phyloP scores from a whole-genome alignment of 2,888 invertebrate species.

The Nephrotoma appendiculata region DNA sequence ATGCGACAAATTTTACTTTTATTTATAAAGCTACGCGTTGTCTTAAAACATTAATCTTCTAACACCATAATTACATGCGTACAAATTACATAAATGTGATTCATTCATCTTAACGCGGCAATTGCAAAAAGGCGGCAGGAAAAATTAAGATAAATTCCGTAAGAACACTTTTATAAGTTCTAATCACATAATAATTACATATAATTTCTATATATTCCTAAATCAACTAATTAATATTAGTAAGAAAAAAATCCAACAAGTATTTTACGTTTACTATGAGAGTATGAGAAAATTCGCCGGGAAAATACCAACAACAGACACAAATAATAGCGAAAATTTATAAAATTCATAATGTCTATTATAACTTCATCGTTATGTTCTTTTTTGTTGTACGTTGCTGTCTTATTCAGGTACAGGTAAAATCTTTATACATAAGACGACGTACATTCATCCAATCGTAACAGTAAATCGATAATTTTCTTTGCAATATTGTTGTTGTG shows the following conservation, averaged over 20 bases:
- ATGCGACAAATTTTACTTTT: neutral
- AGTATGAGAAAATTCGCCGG: neutral
- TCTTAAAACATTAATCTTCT: neutral
- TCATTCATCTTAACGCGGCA: neutral
- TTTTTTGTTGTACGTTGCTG: no score
- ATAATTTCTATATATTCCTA: neutral
- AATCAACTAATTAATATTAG: neutral
- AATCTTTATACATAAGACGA: neutral
- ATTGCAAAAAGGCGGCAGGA: neutral
- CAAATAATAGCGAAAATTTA: neutral
- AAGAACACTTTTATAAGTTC: neutral
- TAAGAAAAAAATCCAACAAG: neutral
- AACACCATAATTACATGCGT: neutral
- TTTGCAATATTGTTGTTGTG: neutral
- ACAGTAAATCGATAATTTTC: neutral
- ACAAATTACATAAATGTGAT: neutral
- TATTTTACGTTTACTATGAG: neutral
- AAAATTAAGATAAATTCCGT: neutral
- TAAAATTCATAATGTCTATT: neutral
- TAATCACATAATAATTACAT: neutral
- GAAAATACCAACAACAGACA: neutral
- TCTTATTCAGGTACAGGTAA: neutral
- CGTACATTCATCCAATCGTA: neutral
- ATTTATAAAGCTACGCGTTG: neutral
- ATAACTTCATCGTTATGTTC: neutral